Percentiles rank a stretch among this genome's conserved stretches.
phyloP scores from a whole-genome alignment of 2,888 invertebrate genomes.

The Agriopis marginaria region DNA sequence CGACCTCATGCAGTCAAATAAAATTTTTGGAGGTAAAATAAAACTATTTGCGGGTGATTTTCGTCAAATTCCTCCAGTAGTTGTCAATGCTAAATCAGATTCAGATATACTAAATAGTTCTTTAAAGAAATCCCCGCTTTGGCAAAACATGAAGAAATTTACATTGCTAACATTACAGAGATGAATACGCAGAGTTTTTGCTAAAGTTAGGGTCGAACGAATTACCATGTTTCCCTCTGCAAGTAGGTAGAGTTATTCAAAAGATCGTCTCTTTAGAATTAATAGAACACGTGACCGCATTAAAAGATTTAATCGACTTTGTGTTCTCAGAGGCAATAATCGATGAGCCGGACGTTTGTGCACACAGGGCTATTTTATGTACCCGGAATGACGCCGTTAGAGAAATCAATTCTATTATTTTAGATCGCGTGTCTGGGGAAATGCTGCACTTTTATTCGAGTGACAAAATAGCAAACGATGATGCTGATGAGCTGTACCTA shows the following conservation, averaged over 20 bases:
- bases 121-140: constrained; percentile 12
- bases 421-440: constrained; percentile 5
- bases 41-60: constrained; percentile 30
- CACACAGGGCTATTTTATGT: constrained; percentile 9
- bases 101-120: constrained; percentile 12
- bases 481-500: constrained; percentile 10
- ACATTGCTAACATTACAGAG: constrained; percentile 11
- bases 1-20: constrained; percentile 13
- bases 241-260: not conserved
- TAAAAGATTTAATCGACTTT: constrained; percentile 13
- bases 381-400: constrained; percentile 9
- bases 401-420: constrained; percentile 12
- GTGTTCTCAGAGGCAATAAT: constrained; percentile 3
- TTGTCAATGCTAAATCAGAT: constrained; percentile 5
- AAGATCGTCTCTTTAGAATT: constrained; percentile 2
- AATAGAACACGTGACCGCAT: constrained; percentile 7
- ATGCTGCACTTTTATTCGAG: constrained; percentile 7
- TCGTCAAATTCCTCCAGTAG: constrained; percentile 22
- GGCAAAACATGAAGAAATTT: constrained; percentile 11
- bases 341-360: constrained; percentile 4
- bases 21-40: constrained; percentile 26
- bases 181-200: constrained; percentile 10
- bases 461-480: constrained; percentile 7
- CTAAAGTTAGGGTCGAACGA: constrained; percentile 18
- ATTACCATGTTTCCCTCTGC: too few relatives aligned